These are phyloP conservation scores for Acrocephalus arundinaceus DNA, from an alignment of 2,113 vertebrate genomes.

Conservation along the genomic window DNA sequence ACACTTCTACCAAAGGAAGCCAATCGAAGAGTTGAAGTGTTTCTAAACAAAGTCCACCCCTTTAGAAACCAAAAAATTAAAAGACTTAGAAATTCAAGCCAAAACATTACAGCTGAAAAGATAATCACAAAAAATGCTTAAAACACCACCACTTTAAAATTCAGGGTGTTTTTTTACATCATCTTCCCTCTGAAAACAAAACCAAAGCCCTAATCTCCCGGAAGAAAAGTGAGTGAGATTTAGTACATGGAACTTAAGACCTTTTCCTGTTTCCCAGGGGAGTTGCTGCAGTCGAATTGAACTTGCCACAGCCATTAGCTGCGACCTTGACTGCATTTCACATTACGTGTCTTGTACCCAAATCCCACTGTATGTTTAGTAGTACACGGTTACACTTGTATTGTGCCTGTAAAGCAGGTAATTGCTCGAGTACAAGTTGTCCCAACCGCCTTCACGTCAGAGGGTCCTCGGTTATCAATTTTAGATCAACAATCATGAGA, in stretches of 20 bases:
- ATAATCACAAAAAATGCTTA: neutral
- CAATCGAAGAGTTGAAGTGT: neutral
- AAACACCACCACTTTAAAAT: neutral
- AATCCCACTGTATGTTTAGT: rapidly evolving
- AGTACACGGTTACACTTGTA: neutral
- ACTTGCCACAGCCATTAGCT: neutral
- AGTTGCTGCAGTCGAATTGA: neutral
- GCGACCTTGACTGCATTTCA: neutral
- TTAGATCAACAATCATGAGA: neutral
- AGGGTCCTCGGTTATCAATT: neutral
- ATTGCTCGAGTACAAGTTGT: rapidly evolving
- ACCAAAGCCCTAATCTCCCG: neutral
- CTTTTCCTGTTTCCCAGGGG: neutral
- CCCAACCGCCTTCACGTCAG: rapidly evolving
- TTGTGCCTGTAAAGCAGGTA: neutral
- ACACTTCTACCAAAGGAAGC: neutral
- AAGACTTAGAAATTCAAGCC: neutral
- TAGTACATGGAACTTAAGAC: neutral
- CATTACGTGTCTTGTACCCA: rapidly evolving
- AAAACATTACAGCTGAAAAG: neutral
- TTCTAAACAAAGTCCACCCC: neutral
- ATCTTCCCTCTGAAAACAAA: neutral
- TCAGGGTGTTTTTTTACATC: neutral
- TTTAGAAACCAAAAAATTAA: neutral
- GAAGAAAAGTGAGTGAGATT: neutral